These are phyloP conservation scores for Enteromius radiatus DNA, from an alignment of 2,797 vertebrate genomes.

Conservation along the genomic window DNA sequence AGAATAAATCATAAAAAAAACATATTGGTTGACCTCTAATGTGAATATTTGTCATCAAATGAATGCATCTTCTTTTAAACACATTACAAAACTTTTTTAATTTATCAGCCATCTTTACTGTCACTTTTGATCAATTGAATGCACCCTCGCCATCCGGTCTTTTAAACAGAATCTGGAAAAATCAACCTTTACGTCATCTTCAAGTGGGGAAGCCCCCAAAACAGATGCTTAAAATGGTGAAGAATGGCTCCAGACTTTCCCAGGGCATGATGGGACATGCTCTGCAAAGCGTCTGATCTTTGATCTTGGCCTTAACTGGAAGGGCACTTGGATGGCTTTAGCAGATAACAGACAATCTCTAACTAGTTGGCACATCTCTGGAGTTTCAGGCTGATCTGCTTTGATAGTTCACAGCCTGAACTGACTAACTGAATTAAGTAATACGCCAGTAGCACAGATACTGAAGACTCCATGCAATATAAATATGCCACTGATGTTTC, in stretches of 20 bases:
- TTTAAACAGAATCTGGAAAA: background rate
- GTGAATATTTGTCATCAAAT: background rate
- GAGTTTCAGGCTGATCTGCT: constrained; percentile 70
- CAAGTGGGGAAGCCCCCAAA: background rate
- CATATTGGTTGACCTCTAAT: background rate
- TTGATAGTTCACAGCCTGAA: constrained; percentile 69
- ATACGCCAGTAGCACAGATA: constrained; percentile 65
- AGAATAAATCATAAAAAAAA: background rate
- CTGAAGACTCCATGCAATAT: constrained; percentile 52
- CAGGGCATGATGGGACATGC: background rate
- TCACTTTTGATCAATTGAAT: no score
- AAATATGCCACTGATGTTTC: background rate
- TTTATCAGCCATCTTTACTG: no score
- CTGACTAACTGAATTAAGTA: constrained; percentile 73
- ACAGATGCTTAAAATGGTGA: constrained; percentile 25
- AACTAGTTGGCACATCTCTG: constrained; percentile 66
- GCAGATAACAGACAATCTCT: constrained; percentile 70
- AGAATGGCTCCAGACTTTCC: constrained; percentile 5
- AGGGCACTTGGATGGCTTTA: constrained; percentile 70
- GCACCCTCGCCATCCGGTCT: background rate
- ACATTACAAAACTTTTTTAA: no score
- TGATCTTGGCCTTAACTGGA: constrained; percentile 9
- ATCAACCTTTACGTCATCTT: background rate
- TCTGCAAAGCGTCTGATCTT: background rate
- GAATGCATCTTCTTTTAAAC: no score